These are phyloP conservation scores for Ophion costatus DNA, from an alignment of 2,888 invertebrate genomes.

Conservation along the genomic window DNA sequence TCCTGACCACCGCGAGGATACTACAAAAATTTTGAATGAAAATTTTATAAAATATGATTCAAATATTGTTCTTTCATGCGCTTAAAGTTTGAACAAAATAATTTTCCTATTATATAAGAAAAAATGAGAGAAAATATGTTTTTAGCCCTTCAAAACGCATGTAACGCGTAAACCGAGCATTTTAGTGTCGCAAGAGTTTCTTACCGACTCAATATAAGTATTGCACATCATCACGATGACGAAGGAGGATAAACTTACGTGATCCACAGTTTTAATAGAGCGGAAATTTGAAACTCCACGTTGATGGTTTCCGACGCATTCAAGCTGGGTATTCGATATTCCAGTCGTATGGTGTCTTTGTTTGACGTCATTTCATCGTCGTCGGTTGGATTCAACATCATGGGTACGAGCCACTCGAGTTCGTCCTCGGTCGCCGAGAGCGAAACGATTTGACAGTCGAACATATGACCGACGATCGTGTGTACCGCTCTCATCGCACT, in stretches of 20 bases:
- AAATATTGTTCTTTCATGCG: too few relatives aligned
- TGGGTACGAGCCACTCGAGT: slow-evolving; percentile 78
- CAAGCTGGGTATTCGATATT: slow-evolving; percentile 75
- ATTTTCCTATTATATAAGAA: too few relatives aligned
- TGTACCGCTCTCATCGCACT: slow-evolving; percentile 76
- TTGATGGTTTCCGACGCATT: slow-evolving; percentile 72
- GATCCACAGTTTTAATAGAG: slow-evolving; percentile 73
- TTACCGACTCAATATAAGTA: neutral
- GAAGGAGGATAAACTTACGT: slow-evolving; percentile 68
- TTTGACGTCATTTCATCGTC: slow-evolving; percentile 48
- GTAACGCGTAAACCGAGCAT: neutral
- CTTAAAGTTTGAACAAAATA: too few relatives aligned
- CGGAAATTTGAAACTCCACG: slow-evolving; percentile 70
- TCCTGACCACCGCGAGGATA: too few relatives aligned
- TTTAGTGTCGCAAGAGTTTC: neutral
- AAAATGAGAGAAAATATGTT: too few relatives aligned
- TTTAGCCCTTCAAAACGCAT: too few relatives aligned
- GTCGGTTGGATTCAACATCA: slow-evolving; percentile 71
- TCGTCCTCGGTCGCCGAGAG: slow-evolving; percentile 75
- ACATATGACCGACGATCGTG: slow-evolving; percentile 75
- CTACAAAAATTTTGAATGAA: too few relatives aligned
- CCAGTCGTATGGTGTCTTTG: slow-evolving; percentile 70
- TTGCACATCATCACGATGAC: neutral
- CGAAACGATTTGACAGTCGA: slow-evolving; percentile 78
- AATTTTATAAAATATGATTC: too few relatives aligned